A percentile compares a stretch with the other conserved stretches of the same genome.
Evolutionary conservation across 2,888 invertebrate genomes (phyloP).

Genomic region (Coleophora deauratella): DNA sequence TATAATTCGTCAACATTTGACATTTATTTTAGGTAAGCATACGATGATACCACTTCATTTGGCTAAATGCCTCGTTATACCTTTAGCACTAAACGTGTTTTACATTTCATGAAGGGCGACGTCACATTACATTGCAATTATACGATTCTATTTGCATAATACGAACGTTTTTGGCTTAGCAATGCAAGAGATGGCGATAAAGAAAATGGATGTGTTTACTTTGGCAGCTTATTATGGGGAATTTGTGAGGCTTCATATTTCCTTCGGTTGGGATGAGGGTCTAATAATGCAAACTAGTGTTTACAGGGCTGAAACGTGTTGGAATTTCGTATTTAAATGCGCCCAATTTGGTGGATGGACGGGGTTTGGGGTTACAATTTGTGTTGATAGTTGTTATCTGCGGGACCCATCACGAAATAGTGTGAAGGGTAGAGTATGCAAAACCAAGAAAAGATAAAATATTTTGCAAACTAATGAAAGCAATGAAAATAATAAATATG

Average conservation of each 20-base stretch:
- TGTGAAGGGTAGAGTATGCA: slow-evolving; percentile 3
- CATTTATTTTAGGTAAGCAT: slow-evolving; percentile 17
- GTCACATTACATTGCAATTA: neutral
- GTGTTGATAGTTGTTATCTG: slow-evolving; percentile 63
- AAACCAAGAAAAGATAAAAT: too few species aligned
- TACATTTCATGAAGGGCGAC: neutral
- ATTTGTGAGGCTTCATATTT: neutral
- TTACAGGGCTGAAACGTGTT: slow-evolving; percentile 44
- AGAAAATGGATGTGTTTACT: too few species aligned
- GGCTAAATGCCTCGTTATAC: neutral
- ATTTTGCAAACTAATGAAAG: slow-evolving; percentile 9
- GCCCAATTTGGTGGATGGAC: slow-evolving; percentile 64
- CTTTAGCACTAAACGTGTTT: too few species aligned
- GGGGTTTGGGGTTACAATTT: slow-evolving; percentile 58
- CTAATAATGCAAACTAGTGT: slow-evolving; percentile 33
- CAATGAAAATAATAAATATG: too few species aligned
- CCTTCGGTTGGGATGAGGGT: neutral
- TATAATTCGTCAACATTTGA: slow-evolving; percentile 38
- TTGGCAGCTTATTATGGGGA: too few species aligned
- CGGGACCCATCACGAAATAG: slow-evolving; percentile 43
- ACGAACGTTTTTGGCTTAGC: too few species aligned
- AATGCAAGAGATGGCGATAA: too few species aligned
- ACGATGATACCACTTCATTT: neutral
- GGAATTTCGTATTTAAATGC: slow-evolving; percentile 62
- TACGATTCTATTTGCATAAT: neutral